A percentile compares a stretch with the other conserved stretches of the same genome.
phyloP scores from a whole-genome alignment of 2,888 invertebrate species.

The Reticulitermes lucifugus region DNA sequence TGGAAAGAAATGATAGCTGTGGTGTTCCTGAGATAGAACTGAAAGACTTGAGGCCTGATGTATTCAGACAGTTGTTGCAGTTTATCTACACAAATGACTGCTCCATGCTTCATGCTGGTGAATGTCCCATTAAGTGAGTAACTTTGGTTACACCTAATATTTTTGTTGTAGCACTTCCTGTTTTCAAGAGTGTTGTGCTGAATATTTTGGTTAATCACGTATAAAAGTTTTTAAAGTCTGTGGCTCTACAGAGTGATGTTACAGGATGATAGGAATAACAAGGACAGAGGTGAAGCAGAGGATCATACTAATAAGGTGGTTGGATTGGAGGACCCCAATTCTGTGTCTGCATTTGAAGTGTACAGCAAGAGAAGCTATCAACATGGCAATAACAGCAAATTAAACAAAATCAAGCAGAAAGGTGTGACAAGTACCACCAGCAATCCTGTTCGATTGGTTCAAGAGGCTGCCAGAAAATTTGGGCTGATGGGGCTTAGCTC shows the following conservation, averaged over 20 bases:
- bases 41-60: conserved; percentile 70
- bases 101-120: conserved; percentile 69
- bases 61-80: conserved; percentile 77
- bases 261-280: not conserved
- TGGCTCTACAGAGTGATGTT: not conserved
- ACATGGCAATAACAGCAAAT: conserved; percentile 44
- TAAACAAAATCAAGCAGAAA: conserved; percentile 55
- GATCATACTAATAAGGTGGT: not conserved
- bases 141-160: too few species aligned
- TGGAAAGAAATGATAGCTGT: conserved; percentile 58
- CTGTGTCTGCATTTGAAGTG: conserved; percentile 67
- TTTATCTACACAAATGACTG: conserved; percentile 79
- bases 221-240: not conserved
- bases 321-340: conserved; percentile 56
- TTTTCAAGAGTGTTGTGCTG: too few species aligned
- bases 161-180: too few species aligned
- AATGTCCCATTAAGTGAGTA: conserved; percentile 60
- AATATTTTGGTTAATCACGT: too few species aligned
- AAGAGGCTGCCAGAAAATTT: conserved; percentile 66
- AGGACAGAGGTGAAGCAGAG: not conserved
- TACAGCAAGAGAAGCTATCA: conserved; percentile 58
- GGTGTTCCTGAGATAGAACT: conserved; percentile 63
- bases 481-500: conserved; percentile 39
- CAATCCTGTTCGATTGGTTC: conserved; percentile 70
- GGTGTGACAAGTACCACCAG: conserved; percentile 39